Evolutionary conservation across 1,140 invertebrate species (phyloP).

Genomic region (Littorina saxatilis): DNA sequence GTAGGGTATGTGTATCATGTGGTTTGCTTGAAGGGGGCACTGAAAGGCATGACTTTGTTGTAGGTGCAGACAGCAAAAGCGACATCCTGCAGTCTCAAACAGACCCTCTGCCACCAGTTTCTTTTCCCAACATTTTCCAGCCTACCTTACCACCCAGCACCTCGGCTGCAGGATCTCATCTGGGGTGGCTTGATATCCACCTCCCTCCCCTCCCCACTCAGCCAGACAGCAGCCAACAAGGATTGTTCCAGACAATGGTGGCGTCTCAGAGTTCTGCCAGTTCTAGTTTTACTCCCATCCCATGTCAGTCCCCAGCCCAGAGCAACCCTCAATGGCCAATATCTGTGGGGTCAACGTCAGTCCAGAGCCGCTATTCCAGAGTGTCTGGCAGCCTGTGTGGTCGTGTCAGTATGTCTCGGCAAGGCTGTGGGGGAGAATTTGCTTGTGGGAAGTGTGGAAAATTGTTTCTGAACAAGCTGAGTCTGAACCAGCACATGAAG

Average conservation of each 20-base stretch:
- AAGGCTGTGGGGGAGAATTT: conserved; percentile 35
- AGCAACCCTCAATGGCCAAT: not conserved
- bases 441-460: conserved; percentile 41
- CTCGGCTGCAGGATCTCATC: not conserved
- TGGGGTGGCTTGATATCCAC: conserved; percentile 3
- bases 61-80: not conserved
- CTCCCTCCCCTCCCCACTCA: not conserved
- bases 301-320: not conserved
- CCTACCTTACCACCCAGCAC: not conserved
- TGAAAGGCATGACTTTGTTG: conserved; percentile 2
- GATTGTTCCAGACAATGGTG: not conserved
- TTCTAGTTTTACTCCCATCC: not conserved
- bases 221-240: not conserved
- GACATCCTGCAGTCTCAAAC: not conserved
- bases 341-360: not conserved
- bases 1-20: no score
- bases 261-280: not conserved
- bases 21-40: no score
- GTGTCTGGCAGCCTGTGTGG: conserved; percentile 21
- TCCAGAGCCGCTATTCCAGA: not conserved
- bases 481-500: conserved; percentile 39
- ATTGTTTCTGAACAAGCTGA: conserved; percentile 37
- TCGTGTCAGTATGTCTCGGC: conserved; percentile 3
- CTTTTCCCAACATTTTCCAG: not conserved
- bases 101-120: not conserved